A percentile compares a stretch with the other conserved stretches of the same genome.
These are phyloP conservation scores for Drosophila algonquin DNA, from an alignment of 2,888 invertebrate genomes.

Conservation along the genomic window DNA sequence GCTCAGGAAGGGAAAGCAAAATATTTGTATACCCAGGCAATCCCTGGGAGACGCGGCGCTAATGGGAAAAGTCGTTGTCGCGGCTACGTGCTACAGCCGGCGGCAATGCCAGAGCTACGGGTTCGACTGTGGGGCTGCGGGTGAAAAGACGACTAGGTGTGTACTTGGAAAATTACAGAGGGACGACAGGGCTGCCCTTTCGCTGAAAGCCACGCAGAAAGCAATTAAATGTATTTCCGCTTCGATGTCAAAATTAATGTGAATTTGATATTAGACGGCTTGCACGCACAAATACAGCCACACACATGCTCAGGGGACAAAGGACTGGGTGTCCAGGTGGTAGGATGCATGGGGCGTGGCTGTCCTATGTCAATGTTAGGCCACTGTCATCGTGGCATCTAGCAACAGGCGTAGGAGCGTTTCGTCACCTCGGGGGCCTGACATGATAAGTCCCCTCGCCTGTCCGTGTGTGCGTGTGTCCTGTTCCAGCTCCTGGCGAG, in stretches of 20 bases:
- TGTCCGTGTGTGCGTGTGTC: neutral
- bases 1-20: slow-evolving; percentile 52
- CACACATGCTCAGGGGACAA: neutral
- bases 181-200: neutral
- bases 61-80: slow-evolving; percentile 58
- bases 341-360: slow-evolving; percentile 48
- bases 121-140: neutral
- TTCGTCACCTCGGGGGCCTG: slow-evolving; percentile 60
- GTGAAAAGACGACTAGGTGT: slow-evolving; percentile 5
- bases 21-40: slow-evolving; percentile 57
- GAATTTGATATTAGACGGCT: slow-evolving; percentile 75
- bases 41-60: slow-evolving; percentile 50
- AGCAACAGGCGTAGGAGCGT: slow-evolving; percentile 29
- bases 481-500: slow-evolving; percentile 34
- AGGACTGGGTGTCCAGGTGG: slow-evolving; percentile 9
- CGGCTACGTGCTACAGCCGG: slow-evolving; percentile 36
- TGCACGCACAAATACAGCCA: slow-evolving; percentile 49
- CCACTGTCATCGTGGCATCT: slow-evolving; percentile 44
- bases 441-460: slow-evolving; percentile 24
- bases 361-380: slow-evolving; percentile 57
- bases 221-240: slow-evolving; percentile 80
- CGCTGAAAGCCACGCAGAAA: slow-evolving; percentile 54
- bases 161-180: neutral
- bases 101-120: neutral
- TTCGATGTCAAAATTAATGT: slow-evolving; percentile 78